Percentiles rank a stretch among this genome's conserved stretches.
These are phyloP conservation scores for Diceros bicornis DNA, from an alignment of 2,797 vertebrate genomes.

Conservation along the genomic window DNA sequence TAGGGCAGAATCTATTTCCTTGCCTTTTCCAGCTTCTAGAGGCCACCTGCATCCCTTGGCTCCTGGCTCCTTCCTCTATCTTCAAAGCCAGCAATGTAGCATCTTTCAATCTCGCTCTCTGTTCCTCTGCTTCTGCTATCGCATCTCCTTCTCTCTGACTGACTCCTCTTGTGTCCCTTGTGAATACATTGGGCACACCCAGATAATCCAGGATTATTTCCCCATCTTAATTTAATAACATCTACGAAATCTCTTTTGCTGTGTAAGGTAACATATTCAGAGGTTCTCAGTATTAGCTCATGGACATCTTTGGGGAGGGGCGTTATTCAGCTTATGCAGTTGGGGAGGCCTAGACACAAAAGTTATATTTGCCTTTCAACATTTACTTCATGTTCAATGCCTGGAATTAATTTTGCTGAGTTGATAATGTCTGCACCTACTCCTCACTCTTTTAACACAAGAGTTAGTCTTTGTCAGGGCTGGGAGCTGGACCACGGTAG, in stretches of 20 bases:
- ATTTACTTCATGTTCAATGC: background rate
- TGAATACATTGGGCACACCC: background rate
- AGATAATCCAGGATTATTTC: conserved; percentile 50
- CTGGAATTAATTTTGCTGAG: background rate
- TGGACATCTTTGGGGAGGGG: background rate
- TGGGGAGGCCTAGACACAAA: background rate
- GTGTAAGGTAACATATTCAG: background rate
- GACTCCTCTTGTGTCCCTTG: background rate
- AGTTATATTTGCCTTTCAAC: conserved; percentile 38
- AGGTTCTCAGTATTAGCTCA: background rate
- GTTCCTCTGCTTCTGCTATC: background rate
- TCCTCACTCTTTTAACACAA: background rate
- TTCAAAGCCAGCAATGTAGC: background rate
- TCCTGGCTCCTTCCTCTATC: background rate
- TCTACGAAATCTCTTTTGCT: background rate
- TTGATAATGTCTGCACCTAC: background rate
- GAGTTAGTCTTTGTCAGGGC: background rate
- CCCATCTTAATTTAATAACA: background rate
- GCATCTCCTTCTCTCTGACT: background rate
- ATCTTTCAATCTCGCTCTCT: background rate
- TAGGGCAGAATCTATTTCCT: background rate
- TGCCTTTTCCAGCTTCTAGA: conserved; percentile 1
- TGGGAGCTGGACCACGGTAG: background rate
- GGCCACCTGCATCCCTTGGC: background rate
- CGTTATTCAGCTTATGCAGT: background rate